phyloP scores from a whole-genome alignment of 2,888 invertebrate genomes.

The Cheilosia urbana region DNA sequence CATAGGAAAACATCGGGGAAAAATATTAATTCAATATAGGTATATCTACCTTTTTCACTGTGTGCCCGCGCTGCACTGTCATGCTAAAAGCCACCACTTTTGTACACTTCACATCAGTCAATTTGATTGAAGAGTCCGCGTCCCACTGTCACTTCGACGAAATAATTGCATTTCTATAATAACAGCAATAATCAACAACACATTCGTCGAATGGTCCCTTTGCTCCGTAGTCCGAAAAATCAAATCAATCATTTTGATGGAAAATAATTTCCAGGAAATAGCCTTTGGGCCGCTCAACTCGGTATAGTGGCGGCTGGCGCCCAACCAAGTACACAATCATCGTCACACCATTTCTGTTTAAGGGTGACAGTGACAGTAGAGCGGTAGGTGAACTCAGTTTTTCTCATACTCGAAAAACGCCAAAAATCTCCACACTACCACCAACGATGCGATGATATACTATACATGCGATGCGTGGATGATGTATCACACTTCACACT shows the following conservation, averaged over 20 bases:
- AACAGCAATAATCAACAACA: constrained; percentile 64
- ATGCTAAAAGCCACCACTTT: constrained; percentile 24
- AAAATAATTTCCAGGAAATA: constrained; percentile 73
- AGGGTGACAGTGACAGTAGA: constrained; percentile 11
- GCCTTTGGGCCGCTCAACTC: constrained; percentile 50
- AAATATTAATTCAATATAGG: constrained; percentile 37
- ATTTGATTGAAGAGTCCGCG: constrained; percentile 49
- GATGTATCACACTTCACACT: constrained; percentile 24
- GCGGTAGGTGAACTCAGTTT: neutral
- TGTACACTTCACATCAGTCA: constrained; percentile 53
- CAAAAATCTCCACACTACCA: constrained; percentile 6
- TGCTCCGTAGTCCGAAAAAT: constrained; percentile 55
- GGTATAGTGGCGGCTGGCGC: neutral
- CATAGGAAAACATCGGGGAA: neutral
- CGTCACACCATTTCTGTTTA: constrained; percentile 6
- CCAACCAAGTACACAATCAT: constrained; percentile 13
- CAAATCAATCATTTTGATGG: constrained; percentile 75
- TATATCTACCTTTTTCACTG: neutral
- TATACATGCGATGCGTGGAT: neutral
- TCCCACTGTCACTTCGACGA: neutral
- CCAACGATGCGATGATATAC: neutral
- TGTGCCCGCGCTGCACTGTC: constrained; percentile 9
- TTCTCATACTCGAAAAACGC: constrained; percentile 29
- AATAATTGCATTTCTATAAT: constrained; percentile 73
- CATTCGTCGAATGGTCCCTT: neutral